These are phyloP conservation scores for Pimpla rufipes DNA, from an alignment of 2,888 invertebrate species.

Conservation along the genomic window DNA sequence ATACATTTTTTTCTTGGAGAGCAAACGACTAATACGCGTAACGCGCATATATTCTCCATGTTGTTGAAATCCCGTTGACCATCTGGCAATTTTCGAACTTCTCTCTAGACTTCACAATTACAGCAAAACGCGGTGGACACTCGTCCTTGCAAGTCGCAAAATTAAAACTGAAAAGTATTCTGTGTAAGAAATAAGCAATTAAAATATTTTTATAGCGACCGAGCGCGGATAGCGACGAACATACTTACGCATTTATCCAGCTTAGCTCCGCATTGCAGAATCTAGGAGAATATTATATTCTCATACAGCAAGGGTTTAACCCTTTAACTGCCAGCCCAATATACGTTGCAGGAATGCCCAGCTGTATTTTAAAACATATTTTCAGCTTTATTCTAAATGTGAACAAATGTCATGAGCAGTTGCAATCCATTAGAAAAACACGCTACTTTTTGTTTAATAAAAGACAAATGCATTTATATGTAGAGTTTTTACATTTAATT, in stretches of 20 bases:
- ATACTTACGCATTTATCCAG: slow-evolving; percentile 24
- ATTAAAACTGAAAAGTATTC: slow-evolving; percentile 39
- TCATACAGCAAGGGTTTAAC: neutral
- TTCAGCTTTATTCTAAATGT: too few species aligned
- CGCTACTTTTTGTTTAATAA: too few species aligned
- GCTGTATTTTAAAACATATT: too few species aligned
- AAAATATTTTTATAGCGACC: slow-evolving; percentile 50
- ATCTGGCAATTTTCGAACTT: slow-evolving; percentile 45
- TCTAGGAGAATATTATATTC: neutral
- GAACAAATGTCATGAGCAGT: too few species aligned
- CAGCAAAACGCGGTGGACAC: slow-evolving; percentile 13
- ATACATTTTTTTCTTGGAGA: slow-evolving; percentile 29
- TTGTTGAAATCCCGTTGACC: slow-evolving; percentile 35
- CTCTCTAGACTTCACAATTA: slow-evolving; percentile 23
- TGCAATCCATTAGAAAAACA: too few species aligned
- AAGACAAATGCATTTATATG: too few species aligned
- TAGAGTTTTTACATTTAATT: too few species aligned
- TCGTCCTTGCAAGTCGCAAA: slow-evolving; percentile 43
- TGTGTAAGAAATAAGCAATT: slow-evolving; percentile 51
- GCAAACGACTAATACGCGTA: slow-evolving; percentile 32
- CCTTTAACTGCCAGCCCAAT: too few species aligned
- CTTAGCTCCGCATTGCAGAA: neutral
- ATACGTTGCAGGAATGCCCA: too few species aligned
- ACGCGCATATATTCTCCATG: slow-evolving; percentile 44
- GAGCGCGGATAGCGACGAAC: slow-evolving; percentile 28